Evolutionary conservation across 53 echinoderm and acorn worm genomes (phyloP), one percentile per base, ranked within the genome.

Genomic region (Stichopus horrens): DNA sequence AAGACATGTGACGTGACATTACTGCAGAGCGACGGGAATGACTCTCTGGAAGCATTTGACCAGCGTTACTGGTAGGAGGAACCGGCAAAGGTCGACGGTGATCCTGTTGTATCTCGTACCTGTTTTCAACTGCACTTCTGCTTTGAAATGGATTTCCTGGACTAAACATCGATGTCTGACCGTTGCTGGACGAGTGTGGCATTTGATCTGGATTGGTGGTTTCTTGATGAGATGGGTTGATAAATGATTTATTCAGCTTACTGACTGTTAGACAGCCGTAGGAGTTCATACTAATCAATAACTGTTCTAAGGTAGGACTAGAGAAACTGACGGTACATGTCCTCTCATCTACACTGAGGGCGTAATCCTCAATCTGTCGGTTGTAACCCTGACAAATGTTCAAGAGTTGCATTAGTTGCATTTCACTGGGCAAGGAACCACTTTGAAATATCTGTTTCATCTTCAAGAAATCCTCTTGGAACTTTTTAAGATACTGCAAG

Each of bases 281-380:
- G 0, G 94, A 91, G 66, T 93, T 91, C 53, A 96, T 96, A 80
- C 96, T 96, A 22, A 96, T 89, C 6, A 93, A 60, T 21, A 96
- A 90, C 76, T 96, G 94, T 23, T 90, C 86, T 67, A 92, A 86
- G 52, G 90, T 96, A 79, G 96, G 96, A 86, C 93, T 92, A 0
- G 88, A 63, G 77, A 94, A 96, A 11, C 90, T 76, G 74, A 96
- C 75, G 51, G 87, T 88, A 67, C 90, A 89, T 37, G 92, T 86
- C 53, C 90, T 88, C 74, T 96, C 91, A 75, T 96, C 93, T 55
- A 96, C 90, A 86, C 89, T 91, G 86, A 96, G 92, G 9, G 96
- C 96, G 51, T 96, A 96, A 9, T 96, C 91, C 65, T 94, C 96
- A 59, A 96, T 96, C 76, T 96, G 96, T 60, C 88, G 90, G 76